These are phyloP conservation scores for Cheumatopsyche charites DNA, from an alignment of 1,140 invertebrate genomes.

Conservation along the genomic window DNA sequence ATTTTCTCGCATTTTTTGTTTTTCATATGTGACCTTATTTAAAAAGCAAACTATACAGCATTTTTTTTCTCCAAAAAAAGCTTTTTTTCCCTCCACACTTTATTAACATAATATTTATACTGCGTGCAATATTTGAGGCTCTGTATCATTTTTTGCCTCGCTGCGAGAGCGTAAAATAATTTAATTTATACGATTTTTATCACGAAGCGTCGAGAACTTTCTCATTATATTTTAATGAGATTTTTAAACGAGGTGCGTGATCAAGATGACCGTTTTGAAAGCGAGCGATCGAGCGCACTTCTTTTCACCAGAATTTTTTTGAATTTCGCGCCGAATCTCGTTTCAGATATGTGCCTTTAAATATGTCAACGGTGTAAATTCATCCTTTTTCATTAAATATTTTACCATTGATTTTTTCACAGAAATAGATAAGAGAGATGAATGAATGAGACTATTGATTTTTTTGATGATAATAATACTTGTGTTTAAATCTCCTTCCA, in stretches of 20 bases:
- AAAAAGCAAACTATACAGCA: not conserved
- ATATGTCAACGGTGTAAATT: too few relatives aligned
- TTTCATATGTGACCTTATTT: not conserved
- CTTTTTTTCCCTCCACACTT: not conserved
- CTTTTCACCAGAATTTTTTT: too few relatives aligned
- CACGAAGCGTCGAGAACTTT: not conserved
- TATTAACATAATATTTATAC: not conserved
- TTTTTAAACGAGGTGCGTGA: constrained; percentile 26
- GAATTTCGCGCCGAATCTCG: too few relatives aligned
- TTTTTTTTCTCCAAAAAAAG: not conserved
- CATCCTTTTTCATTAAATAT: too few relatives aligned
- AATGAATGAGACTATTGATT: too few relatives aligned
- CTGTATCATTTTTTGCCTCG: not conserved
- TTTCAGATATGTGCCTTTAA: too few relatives aligned
- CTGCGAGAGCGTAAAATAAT: not conserved
- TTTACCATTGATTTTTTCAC: too few relatives aligned
- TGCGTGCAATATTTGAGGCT: not conserved
- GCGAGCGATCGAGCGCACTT: not conserved
- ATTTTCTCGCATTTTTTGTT: too few relatives aligned
- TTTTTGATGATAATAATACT: too few relatives aligned
- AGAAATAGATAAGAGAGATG: too few relatives aligned
- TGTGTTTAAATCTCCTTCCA: too few relatives aligned
- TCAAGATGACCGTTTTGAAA: constrained; percentile 16
- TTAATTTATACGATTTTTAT: constrained; percentile 21
- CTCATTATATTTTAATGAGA: constrained; percentile 26